These are phyloP conservation scores for Bombus confusus DNA, from an alignment of 1,140 invertebrate genomes.

Conservation along the genomic window DNA sequence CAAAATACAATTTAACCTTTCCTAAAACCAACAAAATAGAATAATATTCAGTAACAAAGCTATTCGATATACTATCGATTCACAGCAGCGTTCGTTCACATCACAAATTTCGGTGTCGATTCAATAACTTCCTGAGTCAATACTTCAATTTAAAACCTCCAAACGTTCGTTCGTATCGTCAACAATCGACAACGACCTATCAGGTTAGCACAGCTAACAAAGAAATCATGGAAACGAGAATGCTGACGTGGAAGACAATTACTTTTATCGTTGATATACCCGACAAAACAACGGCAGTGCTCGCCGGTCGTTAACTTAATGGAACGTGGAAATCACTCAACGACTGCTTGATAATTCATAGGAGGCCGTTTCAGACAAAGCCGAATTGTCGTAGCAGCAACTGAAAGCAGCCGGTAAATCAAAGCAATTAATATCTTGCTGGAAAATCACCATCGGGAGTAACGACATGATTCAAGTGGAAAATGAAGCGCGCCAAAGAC, in stretches of 20 bases:
- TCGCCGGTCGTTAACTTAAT: conserved; percentile 15
- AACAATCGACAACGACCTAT: background rate
- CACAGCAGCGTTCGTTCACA: background rate
- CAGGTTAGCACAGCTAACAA: conserved; percentile 9
- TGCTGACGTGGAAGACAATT: background rate
- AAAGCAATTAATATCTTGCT: conserved; percentile 24
- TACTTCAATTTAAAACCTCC: conserved; percentile 2
- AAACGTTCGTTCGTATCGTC: background rate
- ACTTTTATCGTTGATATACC: conserved; percentile 3
- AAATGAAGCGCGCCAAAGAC: background rate
- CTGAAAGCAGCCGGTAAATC: background rate
- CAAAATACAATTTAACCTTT: background rate
- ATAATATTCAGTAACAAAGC: background rate
- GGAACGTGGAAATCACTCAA: conserved; percentile 31
- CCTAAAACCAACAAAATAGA: background rate
- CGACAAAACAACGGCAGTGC: background rate
- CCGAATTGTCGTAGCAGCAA: background rate
- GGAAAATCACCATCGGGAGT: background rate
- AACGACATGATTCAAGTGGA: background rate
- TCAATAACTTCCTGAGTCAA: background rate
- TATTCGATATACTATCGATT: background rate
- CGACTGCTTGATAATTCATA: conserved; percentile 12
- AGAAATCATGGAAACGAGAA: conserved; percentile 8
- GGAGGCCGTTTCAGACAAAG: background rate
- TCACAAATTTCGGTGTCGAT: background rate